Conservation (phyloP, 2,888 invertebrate genomes). For the Oligia fasciuncula region DNA sequence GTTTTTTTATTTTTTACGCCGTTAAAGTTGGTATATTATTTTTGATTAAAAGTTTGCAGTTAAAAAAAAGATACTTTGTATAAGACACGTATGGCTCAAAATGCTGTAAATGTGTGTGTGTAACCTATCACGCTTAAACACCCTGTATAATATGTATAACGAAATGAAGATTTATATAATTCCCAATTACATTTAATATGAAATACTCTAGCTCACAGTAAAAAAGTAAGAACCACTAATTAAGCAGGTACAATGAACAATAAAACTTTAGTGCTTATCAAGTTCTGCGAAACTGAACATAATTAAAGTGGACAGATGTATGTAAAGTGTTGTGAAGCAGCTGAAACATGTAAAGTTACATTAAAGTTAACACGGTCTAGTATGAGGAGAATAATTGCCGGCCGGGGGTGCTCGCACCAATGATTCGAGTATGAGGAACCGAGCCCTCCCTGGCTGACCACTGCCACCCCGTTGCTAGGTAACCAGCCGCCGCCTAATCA, state of each 20-base stretch:
- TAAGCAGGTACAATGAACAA: slow-evolving; percentile 48
- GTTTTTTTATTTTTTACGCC: no score
- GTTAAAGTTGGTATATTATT: no score
- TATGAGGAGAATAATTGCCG: slow-evolving; percentile 87
- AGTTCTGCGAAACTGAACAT: slow-evolving; percentile 61
- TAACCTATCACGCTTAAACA: no score
- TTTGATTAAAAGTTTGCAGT: no score
- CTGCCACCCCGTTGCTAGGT: slow-evolving; percentile 87
- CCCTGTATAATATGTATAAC: neutral
- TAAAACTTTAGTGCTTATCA: slow-evolving; percentile 61
- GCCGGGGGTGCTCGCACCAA: slow-evolving; percentile 78
- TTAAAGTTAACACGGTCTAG: slow-evolving; percentile 84
- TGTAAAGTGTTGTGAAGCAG: slow-evolving; percentile 63
- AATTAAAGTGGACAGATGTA: slow-evolving; percentile 66
- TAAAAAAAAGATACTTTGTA: no score
- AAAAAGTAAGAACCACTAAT: slow-evolving; percentile 39
- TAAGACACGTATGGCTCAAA: no score
- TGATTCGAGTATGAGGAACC: slow-evolving; percentile 86
- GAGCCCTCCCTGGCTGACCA: slow-evolving; percentile 81
- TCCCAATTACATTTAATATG: neutral
- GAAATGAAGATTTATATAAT: neutral
- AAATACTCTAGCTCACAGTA: neutral
- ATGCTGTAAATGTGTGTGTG: no score
- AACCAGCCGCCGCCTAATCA: slow-evolving; percentile 87
- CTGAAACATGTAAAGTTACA: slow-evolving; percentile 78